Evolutionary conservation across 2,888 invertebrate genomes (phyloP), one percentile per base, ranked within the genome.

Genomic region (Syrista parreyssii): DNA sequence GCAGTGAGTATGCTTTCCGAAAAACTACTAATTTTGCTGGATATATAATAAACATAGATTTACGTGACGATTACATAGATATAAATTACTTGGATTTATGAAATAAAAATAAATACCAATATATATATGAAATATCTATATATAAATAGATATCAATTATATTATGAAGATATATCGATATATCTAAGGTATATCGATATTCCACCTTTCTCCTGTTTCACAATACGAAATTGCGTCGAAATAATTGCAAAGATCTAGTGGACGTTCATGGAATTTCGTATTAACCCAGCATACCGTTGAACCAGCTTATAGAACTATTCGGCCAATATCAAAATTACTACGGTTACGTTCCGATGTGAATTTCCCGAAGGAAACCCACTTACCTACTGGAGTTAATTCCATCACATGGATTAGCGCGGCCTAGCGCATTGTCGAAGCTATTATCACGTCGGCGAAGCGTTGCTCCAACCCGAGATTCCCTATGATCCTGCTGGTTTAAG

Each of bases 241-340:
- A 82, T 83, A 82, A 81, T 81, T 73, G 78, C 76, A 69, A 80
- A 80, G 80, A 80, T 80, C 77, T 76, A 74, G 78, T 77, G 73
- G 79, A 79, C 77, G 76, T 71, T 23, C 74, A 79, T 79, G 80
- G 82, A 85, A 84, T 86, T 84, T 84, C 82, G 80, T 82, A 82
- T 82, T 82, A 83, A 78, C 79, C 12, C 76, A 79, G 32, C 75
- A 75, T 74, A 75, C 80, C 77, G 78, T 79, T 78, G 80, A 75
- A 55, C 73, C 74, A 75, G 76, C 31, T 32, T n/a, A 40, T 33
- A 73, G 79, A 84, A 83, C 82, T 82, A 82, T 83, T 83, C 77
- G 82, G 79, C 79, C 80, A 81, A 77, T 82, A 79, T 75, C 80
- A 75, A 82, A 84, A 85, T 84, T 83, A 82, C 83, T 81, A 77